phyloP scores from a whole-genome alignment of 64 coral and sea anemone genomes.

The Actinia equina region DNA sequence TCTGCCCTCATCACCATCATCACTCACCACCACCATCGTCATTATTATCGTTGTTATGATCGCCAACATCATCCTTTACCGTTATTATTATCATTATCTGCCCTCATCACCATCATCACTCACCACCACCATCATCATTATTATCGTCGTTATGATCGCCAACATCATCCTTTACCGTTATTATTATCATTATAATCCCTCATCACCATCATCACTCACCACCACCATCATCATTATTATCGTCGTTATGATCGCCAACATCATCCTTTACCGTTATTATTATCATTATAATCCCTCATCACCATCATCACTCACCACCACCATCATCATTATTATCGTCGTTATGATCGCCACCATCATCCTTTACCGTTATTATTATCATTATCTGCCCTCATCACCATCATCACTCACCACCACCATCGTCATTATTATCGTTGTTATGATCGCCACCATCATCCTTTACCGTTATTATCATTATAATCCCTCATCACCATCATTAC shows the following conservation, averaged over 20 bases:
- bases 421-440: no score
- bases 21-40: not conserved
- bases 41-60: not conserved
- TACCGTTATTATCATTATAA: no score
- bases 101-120: no score
- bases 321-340: not conserved
- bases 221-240: not conserved
- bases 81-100: no score
- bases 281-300: no score
- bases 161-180: not conserved
- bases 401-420: no score
- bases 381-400: no score
- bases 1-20: not conserved
- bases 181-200: no score
- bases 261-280: not conserved
- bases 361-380: not conserved
- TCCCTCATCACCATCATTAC: no score
- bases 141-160: not conserved
- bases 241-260: not conserved
- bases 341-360: not conserved
- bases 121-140: not conserved
- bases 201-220: not conserved
- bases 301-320: not conserved
- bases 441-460: no score
- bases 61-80: not conserved